Evolutionary conservation across 2,888 invertebrate species (phyloP), one percentile per base, ranked within the genome.

Genomic region (Agonopterix subpropinquella): DNA sequence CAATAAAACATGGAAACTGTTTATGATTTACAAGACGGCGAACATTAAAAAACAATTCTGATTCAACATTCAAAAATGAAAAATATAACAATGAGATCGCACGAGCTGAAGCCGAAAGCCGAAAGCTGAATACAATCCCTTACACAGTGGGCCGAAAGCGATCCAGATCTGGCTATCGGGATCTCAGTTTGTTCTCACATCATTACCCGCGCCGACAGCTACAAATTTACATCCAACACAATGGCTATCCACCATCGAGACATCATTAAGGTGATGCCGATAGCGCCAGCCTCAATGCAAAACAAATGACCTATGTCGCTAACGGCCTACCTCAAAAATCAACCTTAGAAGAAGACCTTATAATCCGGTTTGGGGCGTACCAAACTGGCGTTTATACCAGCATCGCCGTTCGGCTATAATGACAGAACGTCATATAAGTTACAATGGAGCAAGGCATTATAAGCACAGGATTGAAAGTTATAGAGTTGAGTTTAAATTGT

Each of bases 231-330:
- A 88, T 87, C 87, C 86, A 83, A 81, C 87, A 88, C 88, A 87
- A 88, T 88, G 86, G 87, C 85, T 86, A 87, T 88, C 86, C 87
- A 82, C 82, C 86, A 87, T 88, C 88, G 86, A 86, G 87, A 87
- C 87, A 88, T 88, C 88, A 88, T 88, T 88, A 88, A 87, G 86
- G 88, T 88, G 87, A 88, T 88, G 86, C 85, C 82, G 87, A 88
- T 87, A 88, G 87, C 87, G 87, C 87, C 87, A 81, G 77, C 65
- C 67, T 59, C 64, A 57, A 58, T 64, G 57, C 70, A 58, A 53
- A 58, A 60, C 59, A 65, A 82, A 80, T 65, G 71, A 58, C 67
- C 63, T 68, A 83, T 62, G 61, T 61, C 58, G 51, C 59, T 45
- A 44, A 18, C 28, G 28, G 41, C 47, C 28, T 53, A 45, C 61